A percentile compares a stretch with the other conserved stretches of the same genome.
Conservation (phyloP, 2,888 invertebrate genomes). For the Operophtera brumata region DNA sequence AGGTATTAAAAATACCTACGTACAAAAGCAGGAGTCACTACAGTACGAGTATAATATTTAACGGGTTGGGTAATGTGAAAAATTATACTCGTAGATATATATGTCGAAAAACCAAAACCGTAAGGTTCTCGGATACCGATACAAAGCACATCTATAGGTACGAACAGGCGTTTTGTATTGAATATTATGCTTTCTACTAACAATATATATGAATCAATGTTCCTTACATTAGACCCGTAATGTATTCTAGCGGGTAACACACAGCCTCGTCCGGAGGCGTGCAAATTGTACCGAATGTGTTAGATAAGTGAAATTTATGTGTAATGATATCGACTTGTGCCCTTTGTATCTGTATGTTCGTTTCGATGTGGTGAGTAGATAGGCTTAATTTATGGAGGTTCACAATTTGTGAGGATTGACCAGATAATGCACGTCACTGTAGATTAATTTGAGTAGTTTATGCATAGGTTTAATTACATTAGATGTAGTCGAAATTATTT, state of each 20-base stretch:
- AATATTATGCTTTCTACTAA: neutral
- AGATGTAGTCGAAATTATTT: too few relatives aligned
- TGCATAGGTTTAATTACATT: neutral
- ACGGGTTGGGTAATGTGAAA: too few relatives aligned
- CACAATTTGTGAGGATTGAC: constrained; percentile 59
- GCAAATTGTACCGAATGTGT: constrained; percentile 65
- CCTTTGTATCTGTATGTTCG: constrained; percentile 68
- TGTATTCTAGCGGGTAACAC: constrained; percentile 26
- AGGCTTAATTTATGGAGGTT: constrained; percentile 57
- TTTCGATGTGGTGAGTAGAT: constrained; percentile 62
- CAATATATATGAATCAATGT: constrained; percentile 3
- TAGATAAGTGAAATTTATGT: constrained; percentile 74
- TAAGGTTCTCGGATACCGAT: too few relatives aligned
- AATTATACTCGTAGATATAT: too few relatives aligned
- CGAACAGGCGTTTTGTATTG: too few relatives aligned
- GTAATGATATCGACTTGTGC: constrained; percentile 69
- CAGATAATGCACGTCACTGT: constrained; percentile 46
- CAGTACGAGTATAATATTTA: too few relatives aligned
- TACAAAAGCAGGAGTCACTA: too few relatives aligned
- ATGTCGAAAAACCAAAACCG: too few relatives aligned
- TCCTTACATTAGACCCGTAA: constrained; percentile 21
- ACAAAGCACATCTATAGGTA: too few relatives aligned
- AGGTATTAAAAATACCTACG: too few relatives aligned
- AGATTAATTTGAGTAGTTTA: constrained; percentile 32
- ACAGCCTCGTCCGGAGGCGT: constrained; percentile 37